Evolutionary conservation across 2,888 invertebrate genomes (phyloP), one percentile per base, ranked within the genome.

Genomic region (Acrobasis consociella): DNA sequence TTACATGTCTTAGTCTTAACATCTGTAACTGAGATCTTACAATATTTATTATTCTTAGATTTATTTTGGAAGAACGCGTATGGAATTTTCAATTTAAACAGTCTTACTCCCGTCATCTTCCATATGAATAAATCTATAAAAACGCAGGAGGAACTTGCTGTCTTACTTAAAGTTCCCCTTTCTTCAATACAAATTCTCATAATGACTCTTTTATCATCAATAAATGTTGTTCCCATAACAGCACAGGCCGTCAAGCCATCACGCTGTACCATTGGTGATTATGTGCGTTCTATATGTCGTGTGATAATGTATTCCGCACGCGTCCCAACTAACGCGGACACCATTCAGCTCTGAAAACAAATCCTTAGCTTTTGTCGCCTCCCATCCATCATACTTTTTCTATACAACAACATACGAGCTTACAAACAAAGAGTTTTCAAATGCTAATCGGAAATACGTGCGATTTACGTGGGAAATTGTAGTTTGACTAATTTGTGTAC

Each of bases 341-440:
- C 86, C 85, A 90, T 91, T 90, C 85, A 86, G 83, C 74, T 82
- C 83, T 86, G 87, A 88, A 90, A 91, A 91, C 91, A 90, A 87
- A 91, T 87, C 86, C 83, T 84, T 81, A 82, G 82, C 82, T 81
- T 77, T 85, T 86, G 86, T 86, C 81, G 77, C 78, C 78, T 73
- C 72, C 84, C 77, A 91, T 91, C 86, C 90, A 89, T 91, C 91
- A 91, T 86, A 72, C 78, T 87, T 90, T 86, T 89, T 89, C 89
- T 85, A 87, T 89, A 88, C 87, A 86, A 85, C 83, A 81, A 72
- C 72, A 73, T 77, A 73, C 78, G 82, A 85, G 86, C 86, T 87
- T 86, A 85, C 88, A 91, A 91, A 92, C 90, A 90, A 87, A 84
- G 77, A 82, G 86, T 84, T 88, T 91, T 91, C 85, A 88, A 89